Percentiles rank a stretch among this genome's conserved stretches.
These are phyloP conservation scores for Sycophaga agraensis DNA, from an alignment of 1,140 invertebrate genomes.

Conservation along the genomic window DNA sequence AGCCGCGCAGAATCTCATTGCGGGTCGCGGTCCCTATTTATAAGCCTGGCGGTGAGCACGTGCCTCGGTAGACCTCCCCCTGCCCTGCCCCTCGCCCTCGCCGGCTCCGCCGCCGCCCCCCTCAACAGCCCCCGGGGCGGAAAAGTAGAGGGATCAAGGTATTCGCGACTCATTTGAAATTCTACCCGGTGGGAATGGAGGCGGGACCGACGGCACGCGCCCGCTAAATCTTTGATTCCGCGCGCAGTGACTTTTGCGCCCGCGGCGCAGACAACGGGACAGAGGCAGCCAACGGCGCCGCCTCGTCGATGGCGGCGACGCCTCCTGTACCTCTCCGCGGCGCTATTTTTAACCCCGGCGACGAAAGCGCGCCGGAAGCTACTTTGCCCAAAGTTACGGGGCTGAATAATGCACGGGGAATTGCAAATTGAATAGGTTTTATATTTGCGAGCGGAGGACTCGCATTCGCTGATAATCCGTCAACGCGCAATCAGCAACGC, in stretches of 20 bases:
- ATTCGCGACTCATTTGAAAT: conserved; percentile 22
- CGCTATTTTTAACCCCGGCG: neutral
- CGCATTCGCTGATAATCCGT: no score
- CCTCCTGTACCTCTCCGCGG: neutral
- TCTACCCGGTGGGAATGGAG: neutral
- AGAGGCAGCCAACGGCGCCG: neutral
- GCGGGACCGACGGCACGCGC: neutral
- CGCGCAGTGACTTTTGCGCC: neutral
- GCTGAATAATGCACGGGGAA: conserved; percentile 11
- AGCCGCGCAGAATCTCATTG: neutral
- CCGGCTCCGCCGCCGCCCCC: no score
- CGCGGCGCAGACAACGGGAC: neutral
- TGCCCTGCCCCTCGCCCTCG: no score
- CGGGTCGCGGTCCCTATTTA: conserved; percentile 5
- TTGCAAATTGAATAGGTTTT: no score
- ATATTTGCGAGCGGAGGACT: no score
- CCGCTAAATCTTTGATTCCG: conserved; percentile 14
- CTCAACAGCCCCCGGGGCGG: no score
- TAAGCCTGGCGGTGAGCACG: neutral
- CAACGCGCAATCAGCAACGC: no score
- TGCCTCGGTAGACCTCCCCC: no score
- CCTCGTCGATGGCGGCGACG: no score
- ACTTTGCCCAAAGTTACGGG: conserved; percentile 2
- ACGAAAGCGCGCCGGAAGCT: neutral
- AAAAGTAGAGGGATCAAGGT: no score